Conservation (phyloP, 2,888 invertebrate species). For the Platycnemis pennipes region DNA sequence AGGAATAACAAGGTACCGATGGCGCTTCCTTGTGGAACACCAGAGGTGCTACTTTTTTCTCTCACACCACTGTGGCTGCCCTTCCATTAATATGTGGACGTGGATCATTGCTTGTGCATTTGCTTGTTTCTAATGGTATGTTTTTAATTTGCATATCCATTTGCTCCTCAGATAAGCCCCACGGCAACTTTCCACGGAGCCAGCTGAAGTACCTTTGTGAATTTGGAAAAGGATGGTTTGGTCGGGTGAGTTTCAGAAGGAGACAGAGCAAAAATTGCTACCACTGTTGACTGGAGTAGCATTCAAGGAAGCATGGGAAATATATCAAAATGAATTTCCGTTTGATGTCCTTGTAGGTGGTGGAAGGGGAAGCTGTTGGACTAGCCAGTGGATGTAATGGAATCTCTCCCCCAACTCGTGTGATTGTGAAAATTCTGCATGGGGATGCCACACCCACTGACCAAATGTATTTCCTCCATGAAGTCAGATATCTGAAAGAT, state of each 20-base stretch:
- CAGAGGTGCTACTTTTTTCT: too few species aligned
- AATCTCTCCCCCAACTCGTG: slow-evolving; percentile 79
- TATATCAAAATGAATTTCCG: too few species aligned
- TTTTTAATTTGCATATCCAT: too few species aligned
- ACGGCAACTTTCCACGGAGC: slow-evolving; percentile 86
- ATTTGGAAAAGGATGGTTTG: slow-evolving; percentile 93
- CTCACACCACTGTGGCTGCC: too few species aligned
- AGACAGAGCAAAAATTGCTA: too few species aligned
- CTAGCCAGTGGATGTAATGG: slow-evolving; percentile 74
- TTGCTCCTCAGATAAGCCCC: slow-evolving; percentile 78
- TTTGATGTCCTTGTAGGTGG: slow-evolving; percentile 84
- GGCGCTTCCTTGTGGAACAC: too few species aligned
- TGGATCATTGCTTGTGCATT: too few species aligned
- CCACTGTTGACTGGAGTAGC: too few species aligned
- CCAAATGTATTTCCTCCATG: slow-evolving; percentile 89
- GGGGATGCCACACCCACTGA: slow-evolving; percentile 89
- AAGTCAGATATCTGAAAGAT: slow-evolving; percentile 87
- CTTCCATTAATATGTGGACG: too few species aligned
- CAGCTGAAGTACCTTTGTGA: slow-evolving; percentile 91
- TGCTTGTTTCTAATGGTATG: too few species aligned
- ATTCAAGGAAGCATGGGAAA: too few species aligned
- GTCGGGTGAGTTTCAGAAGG: slow-evolving; percentile 80
- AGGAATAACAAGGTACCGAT: too few species aligned
- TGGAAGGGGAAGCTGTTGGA: slow-evolving; percentile 87
- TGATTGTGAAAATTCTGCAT: slow-evolving; percentile 90